Evolutionary conservation across 2,113 vertebrate species (phyloP).

Genomic region (Catharus fuscescens): DNA sequence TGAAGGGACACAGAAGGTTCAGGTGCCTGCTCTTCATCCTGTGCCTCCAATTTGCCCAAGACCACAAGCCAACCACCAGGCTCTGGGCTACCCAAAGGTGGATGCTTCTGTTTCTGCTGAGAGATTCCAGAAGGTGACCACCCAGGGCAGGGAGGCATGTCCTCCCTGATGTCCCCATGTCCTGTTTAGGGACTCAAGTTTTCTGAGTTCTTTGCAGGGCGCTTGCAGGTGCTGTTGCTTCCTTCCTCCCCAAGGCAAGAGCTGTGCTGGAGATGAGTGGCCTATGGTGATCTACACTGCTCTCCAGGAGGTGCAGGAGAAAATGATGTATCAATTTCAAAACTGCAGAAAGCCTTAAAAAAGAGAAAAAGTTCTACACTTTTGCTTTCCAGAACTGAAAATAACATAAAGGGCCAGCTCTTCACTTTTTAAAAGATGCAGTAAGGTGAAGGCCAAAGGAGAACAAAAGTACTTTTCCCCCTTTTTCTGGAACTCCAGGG

Average conservation of each 20-base stretch:
- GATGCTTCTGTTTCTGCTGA: not conserved
- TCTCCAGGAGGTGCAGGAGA: not conserved
- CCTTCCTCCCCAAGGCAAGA: not conserved
- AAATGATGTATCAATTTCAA: not conserved
- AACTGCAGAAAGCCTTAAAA: not conserved
- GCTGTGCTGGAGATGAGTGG: fast-evolving
- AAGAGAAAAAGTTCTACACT: not conserved
- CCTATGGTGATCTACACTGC: fast-evolving
- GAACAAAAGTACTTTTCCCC: not conserved
- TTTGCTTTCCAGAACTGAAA: not conserved
- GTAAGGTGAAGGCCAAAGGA: not conserved
- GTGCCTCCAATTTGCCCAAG: not conserved
- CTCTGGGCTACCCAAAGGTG: not conserved
- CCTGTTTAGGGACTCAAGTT: not conserved
- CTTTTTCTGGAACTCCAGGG: not conserved
- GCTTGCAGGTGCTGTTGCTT: not conserved
- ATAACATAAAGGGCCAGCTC: not conserved
- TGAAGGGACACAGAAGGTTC: not conserved
- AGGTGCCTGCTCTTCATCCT: not conserved
- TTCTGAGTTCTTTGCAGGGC: not conserved
- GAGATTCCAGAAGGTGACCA: not conserved
- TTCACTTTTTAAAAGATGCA: not conserved
- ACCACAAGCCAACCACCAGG: not conserved
- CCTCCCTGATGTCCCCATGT: fast-evolving
- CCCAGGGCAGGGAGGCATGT: not conserved